These are phyloP conservation scores for Drosophila persimilis DNA, from an alignment of 1,140 invertebrate species.

Conservation along the genomic window DNA sequence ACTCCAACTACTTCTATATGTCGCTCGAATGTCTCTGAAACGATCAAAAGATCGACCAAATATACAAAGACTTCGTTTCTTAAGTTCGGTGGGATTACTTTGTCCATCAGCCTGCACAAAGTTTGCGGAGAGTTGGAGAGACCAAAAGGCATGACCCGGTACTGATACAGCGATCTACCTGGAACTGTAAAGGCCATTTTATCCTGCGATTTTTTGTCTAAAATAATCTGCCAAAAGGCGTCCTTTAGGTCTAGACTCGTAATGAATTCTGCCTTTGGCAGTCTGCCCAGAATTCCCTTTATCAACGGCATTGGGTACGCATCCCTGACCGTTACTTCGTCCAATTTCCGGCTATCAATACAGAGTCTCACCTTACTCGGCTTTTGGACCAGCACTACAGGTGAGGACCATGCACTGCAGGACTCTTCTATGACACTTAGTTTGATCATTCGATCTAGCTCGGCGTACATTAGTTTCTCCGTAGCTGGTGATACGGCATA, in stretches of 20 bases:
- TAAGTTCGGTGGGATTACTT: too few species aligned
- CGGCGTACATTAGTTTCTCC: conserved; percentile 10
- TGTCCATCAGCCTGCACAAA: too few species aligned
- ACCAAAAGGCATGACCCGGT: too few species aligned
- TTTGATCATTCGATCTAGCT: conserved; percentile 59
- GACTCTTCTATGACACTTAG: conserved; percentile 43
- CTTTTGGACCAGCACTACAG: conserved; percentile 55
- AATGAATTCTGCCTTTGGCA: conserved; percentile 84
- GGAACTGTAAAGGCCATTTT: too few species aligned
- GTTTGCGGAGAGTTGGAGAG: too few species aligned
- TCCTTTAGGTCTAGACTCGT: conserved; percentile 67
- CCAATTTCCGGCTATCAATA: conserved; percentile 67
- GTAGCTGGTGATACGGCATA: too few species aligned
- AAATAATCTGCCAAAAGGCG: neutral
- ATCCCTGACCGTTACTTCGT: conserved; percentile 33
- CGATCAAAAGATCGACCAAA: too few species aligned
- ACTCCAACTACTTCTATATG: too few species aligned
- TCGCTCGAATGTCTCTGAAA: too few species aligned
- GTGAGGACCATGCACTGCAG: conserved; percentile 18
- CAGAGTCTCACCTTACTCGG: conserved; percentile 63
- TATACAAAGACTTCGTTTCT: too few species aligned
- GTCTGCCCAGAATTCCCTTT: neutral
- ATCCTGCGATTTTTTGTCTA: neutral
- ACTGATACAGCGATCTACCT: too few species aligned
- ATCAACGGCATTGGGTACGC: conserved; percentile 15